Conservation (phyloP, 2,888 invertebrate species). For the Dugesia japonica region DNA sequence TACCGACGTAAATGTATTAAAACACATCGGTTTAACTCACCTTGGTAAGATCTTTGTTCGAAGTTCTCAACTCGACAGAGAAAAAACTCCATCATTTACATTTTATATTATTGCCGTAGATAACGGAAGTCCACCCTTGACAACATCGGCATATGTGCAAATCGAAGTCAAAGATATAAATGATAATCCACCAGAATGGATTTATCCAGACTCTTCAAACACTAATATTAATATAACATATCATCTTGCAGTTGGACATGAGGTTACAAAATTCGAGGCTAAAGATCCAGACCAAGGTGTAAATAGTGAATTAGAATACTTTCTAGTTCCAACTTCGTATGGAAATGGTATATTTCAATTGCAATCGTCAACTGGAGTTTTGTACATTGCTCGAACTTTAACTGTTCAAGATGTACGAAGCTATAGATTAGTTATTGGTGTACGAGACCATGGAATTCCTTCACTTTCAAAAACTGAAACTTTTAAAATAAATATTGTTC, state of each 20-base stretch:
- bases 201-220: constrained; percentile 27
- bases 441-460: constrained; percentile 26
- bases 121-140: constrained; percentile 27
- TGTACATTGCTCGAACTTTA: constrained; percentile 25
- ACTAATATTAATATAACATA: constrained; percentile 29
- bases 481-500: constrained; percentile 27
- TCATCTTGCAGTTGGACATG: constrained; percentile 30
- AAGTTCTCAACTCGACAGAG: constrained; percentile 23
- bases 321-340: neutral
- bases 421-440: constrained; percentile 27
- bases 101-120: constrained; percentile 28
- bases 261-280: constrained; percentile 27
- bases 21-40: constrained; percentile 24
- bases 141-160: constrained; percentile 30
- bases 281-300: constrained; percentile 32
- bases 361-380: constrained; percentile 14
- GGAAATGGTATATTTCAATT: constrained; percentile 27
- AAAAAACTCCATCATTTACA: constrained; percentile 26
- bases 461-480: neutral
- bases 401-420: constrained; percentile 28
- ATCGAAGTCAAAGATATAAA: constrained; percentile 33
- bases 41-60: constrained; percentile 29
- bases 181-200: constrained; percentile 34
- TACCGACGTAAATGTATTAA: neutral
- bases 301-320: constrained; percentile 31